Conservation (phyloP, 2,888 invertebrate species). For the Drosophila tripunctata region DNA sequence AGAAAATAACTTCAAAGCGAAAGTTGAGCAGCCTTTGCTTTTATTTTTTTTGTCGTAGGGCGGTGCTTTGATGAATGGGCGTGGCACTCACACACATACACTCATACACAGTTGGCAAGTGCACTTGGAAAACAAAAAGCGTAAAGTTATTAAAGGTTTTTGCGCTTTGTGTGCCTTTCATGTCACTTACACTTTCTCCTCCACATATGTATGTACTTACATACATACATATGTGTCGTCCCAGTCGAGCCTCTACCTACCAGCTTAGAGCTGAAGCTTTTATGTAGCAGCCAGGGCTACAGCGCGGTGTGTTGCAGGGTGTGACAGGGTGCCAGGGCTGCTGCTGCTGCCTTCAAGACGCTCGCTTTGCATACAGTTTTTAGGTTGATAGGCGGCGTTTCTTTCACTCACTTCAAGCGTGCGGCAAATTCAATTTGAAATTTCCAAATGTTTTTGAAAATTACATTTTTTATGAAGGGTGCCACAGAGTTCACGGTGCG, state of each 20-base stretch:
- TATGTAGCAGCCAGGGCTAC: not conserved
- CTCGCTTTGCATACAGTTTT: slow-evolving; percentile 50
- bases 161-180: slow-evolving; percentile 71
- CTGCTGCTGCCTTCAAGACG: slow-evolving; percentile 37
- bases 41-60: slow-evolving; percentile 30
- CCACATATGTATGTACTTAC: not conserved
- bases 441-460: slow-evolving; percentile 76
- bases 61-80: slow-evolving; percentile 28
- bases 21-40: slow-evolving; percentile 40
- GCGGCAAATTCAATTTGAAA: slow-evolving; percentile 78
- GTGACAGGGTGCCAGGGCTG: not conserved
- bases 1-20: slow-evolving; percentile 27
- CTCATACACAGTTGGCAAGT: slow-evolving; percentile 45
- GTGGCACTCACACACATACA: slow-evolving; percentile 24
- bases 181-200: slow-evolving; percentile 73
- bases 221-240: slow-evolving; percentile 21
- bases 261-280: slow-evolving; percentile 3
- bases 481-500: slow-evolving; percentile 46
- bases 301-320: not conserved
- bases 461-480: slow-evolving; percentile 77
- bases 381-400: slow-evolving; percentile 8
- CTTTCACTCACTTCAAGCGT: slow-evolving; percentile 60
- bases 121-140: slow-evolving; percentile 78
- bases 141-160: slow-evolving; percentile 79
- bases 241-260: slow-evolving; percentile 13